A percentile compares a stretch with the other conserved stretches of the same genome.
Evolutionary conservation across 1,140 invertebrate genomes (phyloP).

Genomic region (Penaeus indicus): DNA sequence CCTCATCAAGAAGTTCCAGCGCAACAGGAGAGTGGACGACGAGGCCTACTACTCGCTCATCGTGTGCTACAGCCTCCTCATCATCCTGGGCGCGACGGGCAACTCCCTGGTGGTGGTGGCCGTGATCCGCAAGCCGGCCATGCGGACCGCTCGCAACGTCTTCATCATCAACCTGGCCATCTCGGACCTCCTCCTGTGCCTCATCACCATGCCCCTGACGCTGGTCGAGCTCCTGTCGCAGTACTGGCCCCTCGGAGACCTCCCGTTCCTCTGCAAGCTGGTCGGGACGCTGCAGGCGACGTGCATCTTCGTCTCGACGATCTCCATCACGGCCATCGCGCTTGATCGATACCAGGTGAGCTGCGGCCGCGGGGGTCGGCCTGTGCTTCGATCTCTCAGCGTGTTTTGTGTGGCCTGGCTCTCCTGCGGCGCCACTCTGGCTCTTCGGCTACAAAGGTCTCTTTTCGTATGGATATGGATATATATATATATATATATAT

Average conservation of each 20-base stretch:
- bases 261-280: conserved; percentile 81
- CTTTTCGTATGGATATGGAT: background rate
- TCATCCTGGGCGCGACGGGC: conserved; percentile 82
- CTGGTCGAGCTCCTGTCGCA: conserved; percentile 84
- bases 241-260: conserved; percentile 81
- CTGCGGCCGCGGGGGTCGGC: conserved; percentile 32
- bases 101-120: conserved; percentile 86
- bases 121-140: conserved; percentile 82
- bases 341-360: conserved; percentile 82
- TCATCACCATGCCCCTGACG: conserved; percentile 88
- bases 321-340: conserved; percentile 91
- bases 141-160: conserved; percentile 88
- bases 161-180: conserved; percentile 92
- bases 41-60: conserved; percentile 78
- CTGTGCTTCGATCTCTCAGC: background rate
- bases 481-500: background rate
- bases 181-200: conserved; percentile 85
- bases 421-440: background rate
- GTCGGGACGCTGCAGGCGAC: conserved; percentile 85
- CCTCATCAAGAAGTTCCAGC: conserved; percentile 62
- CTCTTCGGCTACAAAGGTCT: too few relatives aligned
- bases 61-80: conserved; percentile 80
- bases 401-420: background rate
- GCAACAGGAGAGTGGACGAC: conserved; percentile 79
- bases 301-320: conserved; percentile 89